phyloP scores from a whole-genome alignment of 2,113 vertebrate species.

The Engraulis encrasicolus region DNA sequence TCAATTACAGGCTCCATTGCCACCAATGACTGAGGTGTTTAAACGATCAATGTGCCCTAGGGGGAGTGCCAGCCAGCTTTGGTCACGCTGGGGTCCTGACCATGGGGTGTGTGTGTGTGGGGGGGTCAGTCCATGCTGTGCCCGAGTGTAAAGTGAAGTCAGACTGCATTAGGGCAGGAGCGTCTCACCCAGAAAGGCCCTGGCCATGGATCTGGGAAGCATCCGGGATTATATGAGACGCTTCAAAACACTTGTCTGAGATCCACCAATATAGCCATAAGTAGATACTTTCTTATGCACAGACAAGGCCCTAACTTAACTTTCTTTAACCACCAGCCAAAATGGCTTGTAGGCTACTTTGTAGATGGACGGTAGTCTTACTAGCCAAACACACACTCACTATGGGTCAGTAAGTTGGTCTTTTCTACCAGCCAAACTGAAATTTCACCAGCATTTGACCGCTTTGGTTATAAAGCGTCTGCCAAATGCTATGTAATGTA shows the following conservation, averaged over 20 bases:
- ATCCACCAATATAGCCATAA: background rate
- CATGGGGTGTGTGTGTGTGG: no score
- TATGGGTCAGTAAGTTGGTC: no score
- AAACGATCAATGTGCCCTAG: constrained; percentile 62
- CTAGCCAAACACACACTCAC: no score
- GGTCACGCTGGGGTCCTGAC: constrained; percentile 57
- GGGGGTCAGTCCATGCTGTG: constrained; percentile 48
- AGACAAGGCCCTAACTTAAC: background rate
- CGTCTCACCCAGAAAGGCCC: constrained; percentile 56
- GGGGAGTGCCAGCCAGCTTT: constrained; percentile 58
- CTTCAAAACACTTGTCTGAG: background rate
- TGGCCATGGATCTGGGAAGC: constrained; percentile 35
- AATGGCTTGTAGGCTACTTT: background rate
- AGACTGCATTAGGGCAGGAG: constrained; percentile 60
- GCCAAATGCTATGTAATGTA: no score
- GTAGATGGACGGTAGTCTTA: no score
- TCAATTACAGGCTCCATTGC: constrained; percentile 63
- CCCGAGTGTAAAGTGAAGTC: constrained; percentile 53
- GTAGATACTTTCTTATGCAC: background rate
- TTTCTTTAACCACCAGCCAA: background rate
- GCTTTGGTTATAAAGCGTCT: no score
- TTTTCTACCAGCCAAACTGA: no score
- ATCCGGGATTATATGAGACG: constrained; percentile 61
- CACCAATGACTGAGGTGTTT: constrained; percentile 52
- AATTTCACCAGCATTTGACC: no score